Percentiles rank a stretch among this genome's conserved stretches.
These are phyloP conservation scores for Chlorospingus flavigularis DNA, from an alignment of 2,797 vertebrate genomes.

Conservation along the genomic window DNA sequence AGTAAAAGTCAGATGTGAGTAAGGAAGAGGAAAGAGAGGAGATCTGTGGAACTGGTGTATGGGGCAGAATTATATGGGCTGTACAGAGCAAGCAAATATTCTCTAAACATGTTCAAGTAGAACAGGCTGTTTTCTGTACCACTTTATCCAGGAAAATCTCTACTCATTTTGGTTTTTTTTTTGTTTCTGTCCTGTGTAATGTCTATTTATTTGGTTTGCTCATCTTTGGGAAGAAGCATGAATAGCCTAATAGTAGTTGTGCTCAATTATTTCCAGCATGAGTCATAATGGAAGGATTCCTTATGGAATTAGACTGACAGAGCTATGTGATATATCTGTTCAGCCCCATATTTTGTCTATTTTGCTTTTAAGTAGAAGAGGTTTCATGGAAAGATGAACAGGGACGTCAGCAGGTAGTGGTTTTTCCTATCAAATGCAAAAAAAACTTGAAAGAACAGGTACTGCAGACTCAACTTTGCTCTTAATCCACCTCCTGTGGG, in stretches of 20 bases:
- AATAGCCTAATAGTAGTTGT: not conserved
- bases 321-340: conserved; percentile 1
- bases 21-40: not conserved
- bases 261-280: not conserved
- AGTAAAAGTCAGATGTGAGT: not conserved
- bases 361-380: conserved; percentile 48
- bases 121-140: not conserved
- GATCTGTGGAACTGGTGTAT: not conserved
- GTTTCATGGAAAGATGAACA: not conserved
- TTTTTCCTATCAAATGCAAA: not conserved
- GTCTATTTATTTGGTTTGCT: not conserved
- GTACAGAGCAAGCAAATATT: not conserved
- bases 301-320: not conserved
- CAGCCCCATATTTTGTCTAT: conserved; percentile 26
- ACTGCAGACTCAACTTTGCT: not conserved
- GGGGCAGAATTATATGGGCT: not conserved
- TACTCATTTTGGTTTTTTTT: not conserved
- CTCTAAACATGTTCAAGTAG: not conserved
- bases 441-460: conserved; percentile 28
- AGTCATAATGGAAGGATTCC: not conserved
- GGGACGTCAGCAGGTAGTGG: not conserved
- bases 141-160: not conserved
- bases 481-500: not conserved
- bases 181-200: not conserved
- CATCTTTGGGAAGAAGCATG: not conserved